Evolutionary conservation across 2,797 vertebrate genomes (phyloP).

Genomic region (Tauraco hartlaubi): DNA sequence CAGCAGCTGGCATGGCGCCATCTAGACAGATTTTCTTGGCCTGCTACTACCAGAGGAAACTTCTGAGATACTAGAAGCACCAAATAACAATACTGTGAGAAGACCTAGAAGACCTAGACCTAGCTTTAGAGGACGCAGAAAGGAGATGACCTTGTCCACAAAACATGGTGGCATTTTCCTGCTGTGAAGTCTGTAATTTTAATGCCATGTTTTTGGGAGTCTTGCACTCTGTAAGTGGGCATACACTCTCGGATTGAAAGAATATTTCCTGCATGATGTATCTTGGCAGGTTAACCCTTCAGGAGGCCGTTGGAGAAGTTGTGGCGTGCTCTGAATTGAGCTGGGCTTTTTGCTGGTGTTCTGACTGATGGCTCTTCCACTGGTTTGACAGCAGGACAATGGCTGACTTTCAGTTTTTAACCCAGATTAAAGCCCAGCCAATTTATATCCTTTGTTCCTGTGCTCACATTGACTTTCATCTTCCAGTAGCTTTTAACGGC

Average conservation of each 20-base stretch:
- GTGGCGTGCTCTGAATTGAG: not conserved
- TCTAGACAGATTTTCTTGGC: slow-evolving; percentile 13
- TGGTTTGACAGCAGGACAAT: not conserved
- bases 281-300: not conserved
- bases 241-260: not conserved
- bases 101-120: not conserved
- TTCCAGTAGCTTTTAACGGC: not conserved
- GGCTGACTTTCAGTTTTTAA: not conserved
- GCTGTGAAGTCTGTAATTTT: not conserved
- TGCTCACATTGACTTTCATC: not conserved
- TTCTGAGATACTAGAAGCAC: not conserved
- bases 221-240: not conserved
- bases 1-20: not conserved
- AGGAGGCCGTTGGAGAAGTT: not conserved
- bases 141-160: not conserved
- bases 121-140: not conserved
- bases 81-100: not conserved
- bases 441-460: not conserved
- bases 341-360: not conserved
- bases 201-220: not conserved
- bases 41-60: slow-evolving; percentile 2
- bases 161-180: not conserved
- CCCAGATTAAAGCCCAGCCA: not conserved
- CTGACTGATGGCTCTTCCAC: not conserved
- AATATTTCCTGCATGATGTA: not conserved